Evolutionary conservation across 2,113 vertebrate genomes (phyloP).

Genomic region (Gallinago jamesoni): DNA sequence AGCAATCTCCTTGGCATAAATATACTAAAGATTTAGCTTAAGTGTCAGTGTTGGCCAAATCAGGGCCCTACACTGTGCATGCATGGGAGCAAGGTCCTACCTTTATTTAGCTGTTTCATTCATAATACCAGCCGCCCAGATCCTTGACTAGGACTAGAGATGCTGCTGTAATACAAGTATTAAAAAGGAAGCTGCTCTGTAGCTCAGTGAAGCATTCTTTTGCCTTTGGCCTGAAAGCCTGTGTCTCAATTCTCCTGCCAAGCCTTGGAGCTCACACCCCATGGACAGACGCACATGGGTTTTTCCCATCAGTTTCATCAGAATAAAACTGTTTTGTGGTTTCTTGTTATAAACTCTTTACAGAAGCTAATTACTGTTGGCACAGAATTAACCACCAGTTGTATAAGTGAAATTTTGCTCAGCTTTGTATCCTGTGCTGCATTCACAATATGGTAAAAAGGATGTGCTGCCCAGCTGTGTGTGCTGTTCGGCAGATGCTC

Average conservation of each 20-base stretch:
- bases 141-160: background rate
- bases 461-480: background rate
- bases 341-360: constrained; percentile 59
- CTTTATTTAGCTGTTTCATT: background rate
- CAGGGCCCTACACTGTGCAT: background rate
- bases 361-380: constrained; percentile 55
- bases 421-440: constrained; percentile 17
- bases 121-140: background rate
- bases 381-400: constrained; percentile 39
- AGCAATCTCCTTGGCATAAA: background rate
- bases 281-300: background rate
- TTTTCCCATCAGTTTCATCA: constrained; percentile 28
- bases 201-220: background rate
- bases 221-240: constrained; percentile 22
- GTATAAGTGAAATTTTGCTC: constrained; percentile 15
- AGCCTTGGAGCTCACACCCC: constrained; percentile 22
- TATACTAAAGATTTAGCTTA: background rate
- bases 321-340: constrained; percentile 58
- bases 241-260: constrained; percentile 39
- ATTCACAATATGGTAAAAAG: background rate
- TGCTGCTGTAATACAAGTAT: background rate
- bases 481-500: background rate
- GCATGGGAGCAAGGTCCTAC: background rate
- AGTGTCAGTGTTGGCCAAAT: background rate
- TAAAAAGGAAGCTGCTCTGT: background rate